These are phyloP conservation scores for Spisula subtruncata DNA, from an alignment of 2,888 invertebrate genomes.

Conservation along the genomic window DNA sequence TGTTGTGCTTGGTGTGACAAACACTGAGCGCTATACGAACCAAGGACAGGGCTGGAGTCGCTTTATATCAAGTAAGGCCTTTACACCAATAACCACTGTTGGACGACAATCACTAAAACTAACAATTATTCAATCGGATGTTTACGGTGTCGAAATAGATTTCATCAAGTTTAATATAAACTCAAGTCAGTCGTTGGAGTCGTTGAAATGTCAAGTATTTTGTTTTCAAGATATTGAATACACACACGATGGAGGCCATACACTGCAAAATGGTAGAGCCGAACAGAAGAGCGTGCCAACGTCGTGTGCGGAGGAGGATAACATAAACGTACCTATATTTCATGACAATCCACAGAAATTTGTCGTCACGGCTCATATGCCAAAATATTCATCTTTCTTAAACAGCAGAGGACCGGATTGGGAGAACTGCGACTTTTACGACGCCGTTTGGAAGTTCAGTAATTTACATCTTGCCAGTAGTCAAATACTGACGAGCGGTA, in stretches of 20 bases:
- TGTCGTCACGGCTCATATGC: constrained; percentile 74
- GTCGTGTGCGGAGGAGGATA: constrained; percentile 79
- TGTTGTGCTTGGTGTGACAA: constrained; percentile 49
- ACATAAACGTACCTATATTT: constrained; percentile 78
- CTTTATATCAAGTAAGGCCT: constrained; percentile 47
- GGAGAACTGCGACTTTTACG: constrained; percentile 65
- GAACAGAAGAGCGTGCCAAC: constrained; percentile 72
- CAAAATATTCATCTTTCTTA: constrained; percentile 73
- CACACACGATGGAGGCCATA: not conserved
- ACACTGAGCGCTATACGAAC: constrained; percentile 35
- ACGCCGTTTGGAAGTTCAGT: constrained; percentile 68
- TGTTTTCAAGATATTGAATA: constrained; percentile 73
- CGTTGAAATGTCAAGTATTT: constrained; percentile 72
- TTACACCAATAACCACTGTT: not conserved
- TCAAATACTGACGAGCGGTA: not conserved
- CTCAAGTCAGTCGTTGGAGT: constrained; percentile 55
- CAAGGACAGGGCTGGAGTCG: constrained; percentile 68
- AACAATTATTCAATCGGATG: constrained; percentile 62
- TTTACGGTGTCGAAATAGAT: constrained; percentile 78
- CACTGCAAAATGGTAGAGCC: constrained; percentile 39
- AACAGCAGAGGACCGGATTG: constrained; percentile 72
- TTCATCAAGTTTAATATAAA: constrained; percentile 63
- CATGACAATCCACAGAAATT: constrained; percentile 66
- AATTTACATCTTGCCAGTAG: constrained; percentile 37
- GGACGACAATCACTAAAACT: constrained; percentile 70